A percentile compares a stretch with the other conserved stretches of the same genome.
phyloP scores from a whole-genome alignment of 2,797 vertebrate genomes.

The Sarcoramphus papa region DNA sequence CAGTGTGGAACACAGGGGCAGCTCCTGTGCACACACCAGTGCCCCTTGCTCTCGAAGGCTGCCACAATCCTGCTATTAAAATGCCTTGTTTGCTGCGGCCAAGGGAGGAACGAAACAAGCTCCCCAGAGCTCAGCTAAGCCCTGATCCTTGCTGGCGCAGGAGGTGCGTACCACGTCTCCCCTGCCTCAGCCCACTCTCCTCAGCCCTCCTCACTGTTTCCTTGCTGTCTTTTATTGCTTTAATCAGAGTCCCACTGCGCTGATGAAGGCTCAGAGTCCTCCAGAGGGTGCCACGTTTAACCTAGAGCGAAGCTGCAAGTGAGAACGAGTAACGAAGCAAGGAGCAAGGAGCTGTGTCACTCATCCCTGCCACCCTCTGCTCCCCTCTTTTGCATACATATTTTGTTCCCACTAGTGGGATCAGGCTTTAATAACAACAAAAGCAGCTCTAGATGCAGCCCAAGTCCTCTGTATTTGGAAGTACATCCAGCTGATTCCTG shows the following conservation, averaged over 20 bases:
- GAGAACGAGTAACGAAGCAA: accelerated
- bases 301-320: accelerated
- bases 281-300: accelerated
- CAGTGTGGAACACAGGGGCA: accelerated
- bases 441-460: background rate
- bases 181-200: background rate
- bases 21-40: accelerated
- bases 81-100: accelerated
- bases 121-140: background rate
- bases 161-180: too few species aligned
- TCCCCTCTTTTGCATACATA: accelerated
- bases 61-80: background rate
- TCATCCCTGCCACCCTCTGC: background rate
- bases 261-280: background rate
- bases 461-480: background rate
- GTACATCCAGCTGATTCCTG: background rate
- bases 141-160: background rate
- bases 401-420: background rate
- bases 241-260: background rate
- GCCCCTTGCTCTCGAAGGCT: background rate
- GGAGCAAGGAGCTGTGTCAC: accelerated
- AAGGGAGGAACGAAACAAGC: background rate
- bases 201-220: background rate
- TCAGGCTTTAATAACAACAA: background rate
- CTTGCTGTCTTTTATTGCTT: background rate